Evolutionary conservation across 2,797 vertebrate genomes (phyloP).

Genomic region (Gorsachius magnificus): DNA sequence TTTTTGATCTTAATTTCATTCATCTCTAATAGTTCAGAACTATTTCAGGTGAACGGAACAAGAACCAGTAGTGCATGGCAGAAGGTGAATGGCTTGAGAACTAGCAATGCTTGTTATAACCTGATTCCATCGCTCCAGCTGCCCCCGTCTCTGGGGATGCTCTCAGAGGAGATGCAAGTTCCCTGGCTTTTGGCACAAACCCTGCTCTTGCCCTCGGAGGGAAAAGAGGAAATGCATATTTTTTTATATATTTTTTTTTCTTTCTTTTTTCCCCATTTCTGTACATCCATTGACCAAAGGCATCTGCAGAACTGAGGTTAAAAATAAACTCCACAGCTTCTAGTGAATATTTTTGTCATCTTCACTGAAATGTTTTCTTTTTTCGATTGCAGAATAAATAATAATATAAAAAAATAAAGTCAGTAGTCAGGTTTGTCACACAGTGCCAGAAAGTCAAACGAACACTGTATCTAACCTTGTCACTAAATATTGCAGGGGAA

Average conservation of each 20-base stretch:
- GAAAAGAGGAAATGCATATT: fast-evolving
- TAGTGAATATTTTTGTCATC: not conserved
- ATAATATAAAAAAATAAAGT: not conserved
- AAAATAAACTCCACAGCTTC: not conserved
- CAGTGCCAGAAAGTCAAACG: not conserved
- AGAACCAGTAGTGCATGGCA: too few species aligned
- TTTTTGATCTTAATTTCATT: not conserved
- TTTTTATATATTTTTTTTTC: not conserved
- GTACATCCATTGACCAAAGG: fast-evolving
- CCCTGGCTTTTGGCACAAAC: not conserved
- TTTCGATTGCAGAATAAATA: not conserved
- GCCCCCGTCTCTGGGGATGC: too few species aligned
- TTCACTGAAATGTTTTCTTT: not conserved
- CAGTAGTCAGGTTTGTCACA: not conserved
- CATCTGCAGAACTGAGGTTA: not conserved
- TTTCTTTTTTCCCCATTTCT: not conserved
- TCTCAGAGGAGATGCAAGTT: fast-evolving
- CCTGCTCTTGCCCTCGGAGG: fast-evolving
- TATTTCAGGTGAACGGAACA: fast-evolving
- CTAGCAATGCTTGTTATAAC: fast-evolving
- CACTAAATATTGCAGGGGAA: not conserved
- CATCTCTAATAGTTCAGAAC: fast-evolving
- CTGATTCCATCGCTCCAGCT: fast-evolving
- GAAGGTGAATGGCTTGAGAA: not conserved
- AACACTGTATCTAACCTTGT: not conserved